Evolutionary conservation across 1,140 invertebrate genomes (phyloP), one percentile per base, ranked within the genome.

Genomic region (Heliconius eleuchia): DNA sequence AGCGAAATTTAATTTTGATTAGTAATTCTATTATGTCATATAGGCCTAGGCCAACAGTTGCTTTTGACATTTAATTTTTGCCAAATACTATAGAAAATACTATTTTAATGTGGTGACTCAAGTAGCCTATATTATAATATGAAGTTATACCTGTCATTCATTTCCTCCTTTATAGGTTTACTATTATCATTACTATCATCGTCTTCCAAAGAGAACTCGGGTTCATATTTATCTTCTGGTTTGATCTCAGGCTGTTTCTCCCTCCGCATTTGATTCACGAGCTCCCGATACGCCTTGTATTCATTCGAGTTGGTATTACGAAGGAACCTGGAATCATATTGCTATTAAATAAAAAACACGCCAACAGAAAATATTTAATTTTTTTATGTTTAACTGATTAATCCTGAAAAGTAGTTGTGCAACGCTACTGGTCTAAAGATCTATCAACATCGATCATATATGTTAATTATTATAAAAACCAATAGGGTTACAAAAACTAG

Each of bases 181-280:
- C 80, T 82, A 18, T 81, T 83, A 73, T 91, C 91, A 78, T 88
- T 89, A 71, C 92, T 93, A 18, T 94, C 92, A 82, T 95, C 94
- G 73, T 95, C 94, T 80, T 94, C 92, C 77, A 95, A 84, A 81
- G 88, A 90, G 76, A 94, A 95, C 80, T 95, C 94, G 0, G 94
- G 94, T 76, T 95, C 94, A 87, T 95, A 95, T 86, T 92, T 94
- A 74, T 95, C 94, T 79, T 95, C 94, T 0, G 92, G 89, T 46
- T 92, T 93, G n/a, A 94, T 88, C 71, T 90, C 89, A 18, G 85
- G 87, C 78, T 90, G 91, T 55, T 79, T 89, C 27, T 92, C 92
- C 19, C 78, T 81, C 2, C 92, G 86, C 60, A 91, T 84, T 80
- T 91, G 90, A 74, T 37, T 73, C 76, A 95, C 90, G 81, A 94